These are phyloP conservation scores for Campopleginae sp. DNA, from an alignment of 2,888 invertebrate genomes.

Conservation along the genomic window DNA sequence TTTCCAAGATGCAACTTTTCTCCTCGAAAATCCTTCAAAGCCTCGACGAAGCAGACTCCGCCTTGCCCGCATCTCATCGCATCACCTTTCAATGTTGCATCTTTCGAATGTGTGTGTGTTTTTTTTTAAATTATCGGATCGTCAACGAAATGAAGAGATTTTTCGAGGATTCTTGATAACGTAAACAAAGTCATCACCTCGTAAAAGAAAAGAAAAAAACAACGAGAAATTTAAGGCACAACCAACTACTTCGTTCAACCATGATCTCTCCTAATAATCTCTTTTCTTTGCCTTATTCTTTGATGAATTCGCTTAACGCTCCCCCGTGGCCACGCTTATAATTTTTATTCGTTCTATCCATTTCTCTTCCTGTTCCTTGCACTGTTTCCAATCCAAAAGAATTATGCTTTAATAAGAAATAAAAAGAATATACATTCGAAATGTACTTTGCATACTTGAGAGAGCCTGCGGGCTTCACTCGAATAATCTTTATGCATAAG, in stretches of 20 bases:
- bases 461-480: conserved; percentile 5
- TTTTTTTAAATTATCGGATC: conserved; percentile 14
- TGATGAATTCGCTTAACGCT: conserved; percentile 23
- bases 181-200: not conserved
- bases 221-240: conserved; percentile 23
- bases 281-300: conserved; percentile 7
- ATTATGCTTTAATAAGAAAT: conserved; percentile 34
- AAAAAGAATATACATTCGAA: conserved; percentile 33
- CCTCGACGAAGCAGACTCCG: not conserved
- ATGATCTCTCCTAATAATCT: conserved; percentile 28
- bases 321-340: conserved; percentile 2
- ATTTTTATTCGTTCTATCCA: conserved; percentile 11
- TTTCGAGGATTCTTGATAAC: not conserved
- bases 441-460: conserved; percentile 52
- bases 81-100: no score
- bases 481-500: conserved; percentile 65
- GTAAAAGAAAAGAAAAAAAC: no score
- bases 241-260: conserved; percentile 47
- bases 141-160: not conserved
- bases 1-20: not conserved
- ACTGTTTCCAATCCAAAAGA: conserved; percentile 33
- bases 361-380: conserved; percentile 12
- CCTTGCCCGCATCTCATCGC: conserved; percentile 4
- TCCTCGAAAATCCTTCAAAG: not conserved
- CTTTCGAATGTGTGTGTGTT: no score